phyloP scores from a whole-genome alignment of 2,113 vertebrate genomes.

The Apteryx owenii region DNA sequence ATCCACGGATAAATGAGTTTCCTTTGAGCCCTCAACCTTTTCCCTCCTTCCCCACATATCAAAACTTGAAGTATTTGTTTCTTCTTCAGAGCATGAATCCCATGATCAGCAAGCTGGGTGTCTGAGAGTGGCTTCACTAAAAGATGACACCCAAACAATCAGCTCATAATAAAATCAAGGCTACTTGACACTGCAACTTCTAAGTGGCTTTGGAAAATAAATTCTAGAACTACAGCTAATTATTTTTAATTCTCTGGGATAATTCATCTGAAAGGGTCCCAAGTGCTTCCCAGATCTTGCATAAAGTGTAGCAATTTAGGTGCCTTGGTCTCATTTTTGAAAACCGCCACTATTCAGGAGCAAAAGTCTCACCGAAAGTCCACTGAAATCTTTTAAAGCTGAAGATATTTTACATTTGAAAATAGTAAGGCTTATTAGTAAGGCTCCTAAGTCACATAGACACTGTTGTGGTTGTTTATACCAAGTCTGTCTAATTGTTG shows the following conservation, averaged over 20 bases:
- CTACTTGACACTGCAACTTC: not conserved
- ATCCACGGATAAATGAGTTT: not conserved
- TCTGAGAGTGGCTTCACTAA: not conserved
- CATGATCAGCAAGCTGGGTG: not conserved
- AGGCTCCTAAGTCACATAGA: not conserved
- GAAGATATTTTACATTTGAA: not conserved
- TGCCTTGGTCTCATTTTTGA: not conserved
- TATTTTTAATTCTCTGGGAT: not conserved
- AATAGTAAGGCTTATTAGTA: not conserved
- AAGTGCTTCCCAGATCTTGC: not conserved
- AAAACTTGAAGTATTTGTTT: not conserved
- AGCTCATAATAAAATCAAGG: not conserved
- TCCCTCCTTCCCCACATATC: not conserved
- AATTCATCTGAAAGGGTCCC: not conserved
- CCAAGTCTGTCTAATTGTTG: not conserved
- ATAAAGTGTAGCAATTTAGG: not conserved
- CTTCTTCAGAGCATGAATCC: not conserved
- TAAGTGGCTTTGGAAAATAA: slow-evolving; percentile 9
- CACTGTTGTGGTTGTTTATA: not conserved
- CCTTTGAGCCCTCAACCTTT: not conserved
- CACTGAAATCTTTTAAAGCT: not conserved
- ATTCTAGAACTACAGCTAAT: not conserved
- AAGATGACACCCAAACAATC: not conserved
- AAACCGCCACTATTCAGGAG: not conserved
- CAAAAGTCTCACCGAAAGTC: not conserved